phyloP scores from a whole-genome alignment of 2,113 vertebrate species.

The Sciurus niger region DNA sequence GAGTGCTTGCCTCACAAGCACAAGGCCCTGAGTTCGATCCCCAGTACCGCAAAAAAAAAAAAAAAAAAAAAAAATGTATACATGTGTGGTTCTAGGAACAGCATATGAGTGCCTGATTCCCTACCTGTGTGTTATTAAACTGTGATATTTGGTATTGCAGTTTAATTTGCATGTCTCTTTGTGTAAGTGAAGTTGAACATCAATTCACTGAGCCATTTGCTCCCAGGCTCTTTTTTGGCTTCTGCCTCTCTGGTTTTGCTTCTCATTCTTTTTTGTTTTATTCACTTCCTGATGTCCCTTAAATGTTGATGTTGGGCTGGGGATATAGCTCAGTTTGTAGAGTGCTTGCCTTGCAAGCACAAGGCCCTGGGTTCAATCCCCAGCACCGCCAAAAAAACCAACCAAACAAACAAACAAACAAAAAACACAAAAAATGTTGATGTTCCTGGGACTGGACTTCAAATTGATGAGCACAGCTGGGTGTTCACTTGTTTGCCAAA shows the following conservation, averaged over 20 bases:
- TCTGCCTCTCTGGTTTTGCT: background rate
- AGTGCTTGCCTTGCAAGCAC: too few relatives aligned
- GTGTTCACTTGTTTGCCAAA: background rate
- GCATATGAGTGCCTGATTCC: background rate
- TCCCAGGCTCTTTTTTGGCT: background rate
- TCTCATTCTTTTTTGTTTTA: background rate
- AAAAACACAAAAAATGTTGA: too few relatives aligned
- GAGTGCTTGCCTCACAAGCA: too few relatives aligned
- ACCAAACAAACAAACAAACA: too few relatives aligned
- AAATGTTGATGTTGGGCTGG: background rate
- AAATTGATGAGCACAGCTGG: background rate
- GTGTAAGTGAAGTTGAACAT: slow-evolving; percentile 35
- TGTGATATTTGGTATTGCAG: background rate
- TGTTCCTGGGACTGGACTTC: background rate
- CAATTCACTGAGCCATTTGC: background rate
- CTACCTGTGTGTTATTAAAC: background rate
- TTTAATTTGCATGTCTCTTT: slow-evolving; percentile 15
- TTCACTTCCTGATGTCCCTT: background rate
- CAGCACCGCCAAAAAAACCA: too few relatives aligned
- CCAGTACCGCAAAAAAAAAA: too few relatives aligned
- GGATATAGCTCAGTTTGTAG: too few relatives aligned
- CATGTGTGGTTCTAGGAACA: background rate
- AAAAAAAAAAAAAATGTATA: too few relatives aligned
- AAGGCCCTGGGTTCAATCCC: too few relatives aligned
- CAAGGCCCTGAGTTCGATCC: too few relatives aligned